Evolutionary conservation across 2,888 invertebrate genomes (phyloP), one percentile per base, ranked within the genome.

Genomic region (Drosophila pseudotalamancana): DNA sequence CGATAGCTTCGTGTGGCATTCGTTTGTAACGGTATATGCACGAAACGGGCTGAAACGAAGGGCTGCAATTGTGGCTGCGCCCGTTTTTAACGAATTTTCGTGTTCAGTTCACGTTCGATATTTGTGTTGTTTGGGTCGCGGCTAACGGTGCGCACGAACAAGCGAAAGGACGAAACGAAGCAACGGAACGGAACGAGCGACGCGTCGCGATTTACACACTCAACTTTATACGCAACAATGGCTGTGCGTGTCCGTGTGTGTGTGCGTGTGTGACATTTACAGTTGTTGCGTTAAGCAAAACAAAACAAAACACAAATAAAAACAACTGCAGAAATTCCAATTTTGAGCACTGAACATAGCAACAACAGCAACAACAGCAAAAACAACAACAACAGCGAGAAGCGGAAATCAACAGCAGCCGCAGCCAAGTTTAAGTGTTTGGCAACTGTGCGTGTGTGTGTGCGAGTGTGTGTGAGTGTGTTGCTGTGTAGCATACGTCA

Each of bases 61-160:
- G 57, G 19, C 42, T 50, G 43, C n/a, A 14, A 53, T 23, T 56
- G 64, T 43, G 61, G 49, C 74, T 61, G 79, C 57, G 78, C 78
- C 76, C 57, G 68, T 67, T 69, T 73, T 55, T 61, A 61, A 71
- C 80, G 74, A 77, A 72, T 80, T 82, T 69, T 71, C 72, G 88
- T 86, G 86, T 91, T n/a, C 91, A 91, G 91, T 91, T 90, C 89
- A 89, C 88, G 90, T 90, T 89, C 90, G 91, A 90, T 90, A 90
- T 91, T 90, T 90, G 91, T 89, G 88, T 89, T 90, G 91, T 89
- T 89, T 91, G 89, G n/a, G 91, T 91, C 88, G 82, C 89, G 88
- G 85, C 72, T 66, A 82, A 81, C 82, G 84, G 78, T 43, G 61
- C 80, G 73, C 62, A 65, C 50, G 55, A 43, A 25, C n/a, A n/a